These are phyloP conservation scores for Sinella curviseta DNA, from an alignment of 1,140 invertebrate species.

Conservation along the genomic window DNA sequence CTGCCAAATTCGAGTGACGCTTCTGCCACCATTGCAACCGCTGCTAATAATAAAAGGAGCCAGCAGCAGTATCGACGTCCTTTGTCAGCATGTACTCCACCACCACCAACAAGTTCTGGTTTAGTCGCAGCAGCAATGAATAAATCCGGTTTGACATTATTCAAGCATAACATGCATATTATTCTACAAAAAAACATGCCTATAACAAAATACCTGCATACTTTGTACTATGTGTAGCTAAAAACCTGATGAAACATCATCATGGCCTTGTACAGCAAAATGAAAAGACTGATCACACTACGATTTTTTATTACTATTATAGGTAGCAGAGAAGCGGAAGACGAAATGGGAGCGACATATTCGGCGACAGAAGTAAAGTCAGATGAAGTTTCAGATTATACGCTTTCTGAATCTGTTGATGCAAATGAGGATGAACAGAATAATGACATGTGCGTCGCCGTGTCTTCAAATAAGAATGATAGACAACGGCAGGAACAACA, in stretches of 20 bases:
- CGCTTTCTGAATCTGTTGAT: slow-evolving; percentile 6
- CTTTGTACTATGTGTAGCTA: no score
- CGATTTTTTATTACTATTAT: not conserved
- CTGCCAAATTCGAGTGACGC: not conserved
- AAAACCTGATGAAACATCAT: no score
- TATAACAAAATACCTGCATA: not conserved
- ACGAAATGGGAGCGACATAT: not conserved
- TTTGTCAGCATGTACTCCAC: no score
- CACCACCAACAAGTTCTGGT: not conserved
- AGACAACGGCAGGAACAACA: not conserved
- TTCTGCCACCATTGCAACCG: not conserved
- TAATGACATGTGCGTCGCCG: not conserved
- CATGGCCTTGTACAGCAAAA: no score
- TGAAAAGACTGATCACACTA: not conserved
- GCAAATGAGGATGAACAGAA: not conserved
- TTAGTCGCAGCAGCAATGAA: not conserved
- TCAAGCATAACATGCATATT: not conserved
- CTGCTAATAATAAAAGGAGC: not conserved
- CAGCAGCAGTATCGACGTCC: no score
- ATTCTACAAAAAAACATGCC: not conserved
- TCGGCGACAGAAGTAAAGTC: slow-evolving; percentile 11
- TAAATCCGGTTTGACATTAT: not conserved
- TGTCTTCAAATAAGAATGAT: not conserved
- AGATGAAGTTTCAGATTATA: slow-evolving; percentile 28
- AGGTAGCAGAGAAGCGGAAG: not conserved